Evolutionary conservation across 2,888 invertebrate species (phyloP).

Genomic region (Celastrina argiolus): DNA sequence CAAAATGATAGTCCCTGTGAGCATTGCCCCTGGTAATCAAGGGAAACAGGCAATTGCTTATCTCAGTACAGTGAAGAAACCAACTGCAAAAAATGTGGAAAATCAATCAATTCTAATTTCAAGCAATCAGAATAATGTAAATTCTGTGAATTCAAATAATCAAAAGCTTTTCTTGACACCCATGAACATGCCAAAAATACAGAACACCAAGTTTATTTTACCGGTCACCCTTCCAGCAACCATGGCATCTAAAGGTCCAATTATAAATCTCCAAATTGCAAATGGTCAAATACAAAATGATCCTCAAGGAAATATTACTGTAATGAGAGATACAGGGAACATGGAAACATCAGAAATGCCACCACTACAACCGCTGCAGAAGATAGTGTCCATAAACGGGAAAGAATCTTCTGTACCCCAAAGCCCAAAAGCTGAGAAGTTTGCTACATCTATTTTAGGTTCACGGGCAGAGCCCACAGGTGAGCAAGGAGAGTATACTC

Average conservation of each 20-base stretch:
- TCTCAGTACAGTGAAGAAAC: conserved; percentile 76
- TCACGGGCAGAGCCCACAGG: conserved; percentile 72
- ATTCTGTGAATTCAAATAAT: conserved; percentile 58
- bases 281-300: conserved; percentile 81
- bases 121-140: conserved; percentile 62
- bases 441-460: conserved; percentile 62
- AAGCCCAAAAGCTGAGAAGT: conserved; percentile 58
- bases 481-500: conserved; percentile 69
- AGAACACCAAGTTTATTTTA: conserved; percentile 73
- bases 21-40: conserved; percentile 56
- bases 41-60: conserved; percentile 74
- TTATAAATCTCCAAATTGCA: conserved; percentile 83
- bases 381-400: conserved; percentile 52
- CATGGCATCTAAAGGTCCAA: conserved; percentile 77
- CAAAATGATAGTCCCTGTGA: conserved; percentile 72
- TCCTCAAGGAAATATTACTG: conserved; percentile 79
- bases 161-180: conserved; percentile 79
- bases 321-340: conserved; percentile 70
- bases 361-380: conserved; percentile 63
- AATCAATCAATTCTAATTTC: conserved; percentile 69
- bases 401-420: conserved; percentile 53
- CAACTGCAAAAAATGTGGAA: conserved; percentile 57
- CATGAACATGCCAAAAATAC: conserved; percentile 77
- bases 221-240: conserved; percentile 73
- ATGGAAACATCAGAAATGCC: conserved; percentile 61